Evolutionary conservation across 1,140 invertebrate genomes (phyloP).

Genomic region (Caenorhabditis inopinata): DNA sequence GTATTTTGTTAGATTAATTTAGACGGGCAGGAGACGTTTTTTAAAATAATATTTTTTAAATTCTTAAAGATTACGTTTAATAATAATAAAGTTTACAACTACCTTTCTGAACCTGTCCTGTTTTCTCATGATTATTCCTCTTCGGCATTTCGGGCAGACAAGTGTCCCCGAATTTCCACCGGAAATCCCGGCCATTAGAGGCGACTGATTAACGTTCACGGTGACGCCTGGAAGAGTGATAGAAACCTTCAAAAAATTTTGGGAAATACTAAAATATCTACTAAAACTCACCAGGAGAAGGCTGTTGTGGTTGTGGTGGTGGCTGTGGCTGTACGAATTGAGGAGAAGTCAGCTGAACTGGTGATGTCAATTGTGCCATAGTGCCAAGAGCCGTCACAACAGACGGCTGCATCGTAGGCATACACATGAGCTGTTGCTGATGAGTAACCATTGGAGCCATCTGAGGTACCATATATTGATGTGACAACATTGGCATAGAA

Average conservation of each 20-base stretch:
- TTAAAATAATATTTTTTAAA: too few species aligned
- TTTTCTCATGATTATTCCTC: constrained; percentile 4
- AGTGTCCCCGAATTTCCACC: neutral
- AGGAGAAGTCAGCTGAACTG: neutral
- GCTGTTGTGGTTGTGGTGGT: neutral
- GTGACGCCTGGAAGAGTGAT: neutral
- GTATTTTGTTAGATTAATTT: too few species aligned
- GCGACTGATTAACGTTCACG: neutral
- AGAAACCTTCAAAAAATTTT: too few species aligned
- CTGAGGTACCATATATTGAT: neutral
- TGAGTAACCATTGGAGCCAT: constrained; percentile 11
- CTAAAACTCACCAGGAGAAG: neutral
- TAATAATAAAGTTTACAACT: too few species aligned
- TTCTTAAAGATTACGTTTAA: too few species aligned
- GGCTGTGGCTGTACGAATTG: neutral
- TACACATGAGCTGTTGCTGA: neutral
- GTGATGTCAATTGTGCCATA: neutral
- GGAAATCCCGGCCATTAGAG: neutral
- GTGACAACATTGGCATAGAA: neutral
- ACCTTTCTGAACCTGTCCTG: constrained; percentile 17
- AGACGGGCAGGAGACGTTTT: too few species aligned
- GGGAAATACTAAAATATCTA: too few species aligned
- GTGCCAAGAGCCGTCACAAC: too few species aligned
- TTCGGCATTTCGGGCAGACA: constrained; percentile 11
- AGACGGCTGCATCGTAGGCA: too few species aligned